Percentiles rank a stretch among this genome's conserved stretches.
Evolutionary conservation across 2,113 vertebrate genomes (phyloP).

Genomic region (Xiphophorus couchianus): DNA sequence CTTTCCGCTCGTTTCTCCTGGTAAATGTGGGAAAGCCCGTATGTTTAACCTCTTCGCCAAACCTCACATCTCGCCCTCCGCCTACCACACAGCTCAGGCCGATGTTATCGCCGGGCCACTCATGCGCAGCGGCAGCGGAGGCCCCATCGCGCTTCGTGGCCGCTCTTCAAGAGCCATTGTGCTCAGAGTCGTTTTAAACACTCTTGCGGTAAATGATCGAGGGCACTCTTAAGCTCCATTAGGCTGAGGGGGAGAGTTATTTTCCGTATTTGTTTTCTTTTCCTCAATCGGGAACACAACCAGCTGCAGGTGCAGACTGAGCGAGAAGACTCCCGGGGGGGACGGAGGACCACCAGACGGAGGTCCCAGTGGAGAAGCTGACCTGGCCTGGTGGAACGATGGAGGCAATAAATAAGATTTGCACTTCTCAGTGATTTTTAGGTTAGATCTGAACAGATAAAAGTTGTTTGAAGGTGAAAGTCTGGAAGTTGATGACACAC

Average conservation of each 20-base stretch:
- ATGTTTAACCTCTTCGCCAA: conserved; percentile 69
- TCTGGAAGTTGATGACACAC: background rate
- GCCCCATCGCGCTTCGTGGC: conserved; percentile 11
- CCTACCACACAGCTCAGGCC: conserved; percentile 23
- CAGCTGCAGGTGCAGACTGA: conserved; percentile 58
- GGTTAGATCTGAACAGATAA: no score
- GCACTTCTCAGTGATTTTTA: background rate
- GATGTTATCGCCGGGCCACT: conserved; percentile 58
- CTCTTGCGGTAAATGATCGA: conserved; percentile 38
- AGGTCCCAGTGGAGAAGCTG: conserved; percentile 27
- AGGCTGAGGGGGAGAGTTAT: conserved; percentile 38
- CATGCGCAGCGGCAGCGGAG: conserved; percentile 24
- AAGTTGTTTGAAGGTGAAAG: no score
- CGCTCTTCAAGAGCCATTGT: conserved; percentile 38
- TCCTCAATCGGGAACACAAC: conserved; percentile 3
- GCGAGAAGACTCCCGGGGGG: conserved; percentile 20
- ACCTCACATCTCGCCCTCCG: conserved; percentile 34
- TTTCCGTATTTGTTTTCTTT: conserved; percentile 56
- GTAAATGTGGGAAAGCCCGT: conserved; percentile 64
- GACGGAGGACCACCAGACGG: conserved; percentile 49
- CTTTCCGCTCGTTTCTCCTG: conserved; percentile 57
- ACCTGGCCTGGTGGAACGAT: conserved; percentile 7
- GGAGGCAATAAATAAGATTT: conserved; percentile 16
- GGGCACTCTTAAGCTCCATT: conserved; percentile 64
- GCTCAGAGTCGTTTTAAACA: conserved; percentile 37